Percentiles rank a stretch among this genome's conserved stretches.
phyloP scores from a whole-genome alignment of 2,797 vertebrate species.

The Cryptoprocta ferox region DNA sequence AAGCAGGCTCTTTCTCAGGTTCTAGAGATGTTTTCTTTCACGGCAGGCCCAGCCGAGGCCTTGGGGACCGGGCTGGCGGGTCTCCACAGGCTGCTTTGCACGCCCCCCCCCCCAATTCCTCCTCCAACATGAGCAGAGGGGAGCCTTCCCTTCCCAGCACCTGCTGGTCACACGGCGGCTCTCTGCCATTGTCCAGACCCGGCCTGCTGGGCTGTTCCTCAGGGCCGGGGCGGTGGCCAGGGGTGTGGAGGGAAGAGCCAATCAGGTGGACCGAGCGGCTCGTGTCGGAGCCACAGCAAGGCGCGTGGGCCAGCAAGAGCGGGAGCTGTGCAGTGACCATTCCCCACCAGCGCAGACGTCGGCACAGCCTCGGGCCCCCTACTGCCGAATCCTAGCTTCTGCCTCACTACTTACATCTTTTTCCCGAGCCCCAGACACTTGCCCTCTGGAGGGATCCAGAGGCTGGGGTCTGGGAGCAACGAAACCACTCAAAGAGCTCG shows the following conservation, averaged over 20 bases:
- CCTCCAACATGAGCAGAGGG: not conserved
- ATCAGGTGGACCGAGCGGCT: not conserved
- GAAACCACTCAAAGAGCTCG: not conserved
- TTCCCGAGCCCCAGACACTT: not conserved
- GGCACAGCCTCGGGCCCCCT: not conserved
- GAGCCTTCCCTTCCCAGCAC: too few relatives aligned
- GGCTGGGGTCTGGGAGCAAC: not conserved
- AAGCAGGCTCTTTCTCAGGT: not conserved
- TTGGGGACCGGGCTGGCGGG: not conserved
- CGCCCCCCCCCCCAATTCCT: not conserved
- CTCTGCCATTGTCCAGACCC: not conserved
- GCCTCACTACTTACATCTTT: accelerated
- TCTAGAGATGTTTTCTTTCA: not conserved
- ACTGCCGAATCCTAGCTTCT: not conserved
- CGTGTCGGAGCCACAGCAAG: not conserved
- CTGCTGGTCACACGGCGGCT: too few relatives aligned
- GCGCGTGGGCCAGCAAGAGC: not conserved
- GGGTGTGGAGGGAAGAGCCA: not conserved
- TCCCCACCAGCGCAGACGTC: not conserved
- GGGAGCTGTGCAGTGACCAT: not conserved
- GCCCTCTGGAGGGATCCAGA: not conserved
- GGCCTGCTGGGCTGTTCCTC: not conserved
- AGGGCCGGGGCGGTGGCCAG: not conserved
- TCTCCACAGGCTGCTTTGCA: not conserved
- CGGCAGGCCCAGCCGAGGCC: not conserved